A percentile compares a stretch with the other conserved stretches of the same genome.
phyloP scores from a whole-genome alignment of 2,888 invertebrate genomes.

The Plagiodera versicolora region DNA sequence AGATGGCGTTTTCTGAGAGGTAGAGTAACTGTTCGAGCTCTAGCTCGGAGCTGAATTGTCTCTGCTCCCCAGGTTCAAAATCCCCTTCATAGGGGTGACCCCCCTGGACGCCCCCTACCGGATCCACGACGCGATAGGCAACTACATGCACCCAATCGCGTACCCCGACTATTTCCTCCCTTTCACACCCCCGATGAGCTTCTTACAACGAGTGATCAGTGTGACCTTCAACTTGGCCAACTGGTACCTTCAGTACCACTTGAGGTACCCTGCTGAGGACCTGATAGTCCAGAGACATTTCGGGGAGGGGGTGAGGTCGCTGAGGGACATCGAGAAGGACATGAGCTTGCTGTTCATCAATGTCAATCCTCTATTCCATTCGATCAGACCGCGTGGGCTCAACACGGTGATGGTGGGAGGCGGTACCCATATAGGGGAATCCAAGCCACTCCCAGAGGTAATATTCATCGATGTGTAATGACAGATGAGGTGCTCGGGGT shows the following conservation, averaged over 20 bases:
- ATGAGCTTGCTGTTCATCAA: slow-evolving; percentile 37
- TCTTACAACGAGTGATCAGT: slow-evolving; percentile 43
- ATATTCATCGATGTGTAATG: too few relatives aligned
- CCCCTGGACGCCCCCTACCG: slow-evolving; percentile 37
- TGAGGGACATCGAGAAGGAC: slow-evolving; percentile 38
- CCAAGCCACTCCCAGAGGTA: slow-evolving; percentile 37
- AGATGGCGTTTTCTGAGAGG: slow-evolving; percentile 39
- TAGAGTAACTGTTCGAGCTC: slow-evolving; percentile 3
- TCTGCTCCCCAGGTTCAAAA: slow-evolving; percentile 34
- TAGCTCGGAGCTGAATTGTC: neutral
- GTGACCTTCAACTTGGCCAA: slow-evolving; percentile 4
- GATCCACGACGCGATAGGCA: slow-evolving; percentile 40
- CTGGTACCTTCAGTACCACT: slow-evolving; percentile 23
- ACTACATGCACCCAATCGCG: slow-evolving; percentile 42
- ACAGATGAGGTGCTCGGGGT: too few relatives aligned
- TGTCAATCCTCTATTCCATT: slow-evolving; percentile 38
- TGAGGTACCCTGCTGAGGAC: neutral
- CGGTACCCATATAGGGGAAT: slow-evolving; percentile 35
- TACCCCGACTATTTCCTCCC: slow-evolving; percentile 40
- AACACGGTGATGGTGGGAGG: slow-evolving; percentile 38
- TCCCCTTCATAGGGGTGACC: slow-evolving; percentile 43
- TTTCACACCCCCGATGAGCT: slow-evolving; percentile 41
- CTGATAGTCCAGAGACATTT: slow-evolving; percentile 32
- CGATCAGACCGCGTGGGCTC: slow-evolving; percentile 36
- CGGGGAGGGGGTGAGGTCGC: slow-evolving; percentile 33